Percentiles rank a stretch among this genome's conserved stretches.
Conservation (phyloP, 2,797 vertebrate genomes). For the Aeoliscus strigatus region DNA sequence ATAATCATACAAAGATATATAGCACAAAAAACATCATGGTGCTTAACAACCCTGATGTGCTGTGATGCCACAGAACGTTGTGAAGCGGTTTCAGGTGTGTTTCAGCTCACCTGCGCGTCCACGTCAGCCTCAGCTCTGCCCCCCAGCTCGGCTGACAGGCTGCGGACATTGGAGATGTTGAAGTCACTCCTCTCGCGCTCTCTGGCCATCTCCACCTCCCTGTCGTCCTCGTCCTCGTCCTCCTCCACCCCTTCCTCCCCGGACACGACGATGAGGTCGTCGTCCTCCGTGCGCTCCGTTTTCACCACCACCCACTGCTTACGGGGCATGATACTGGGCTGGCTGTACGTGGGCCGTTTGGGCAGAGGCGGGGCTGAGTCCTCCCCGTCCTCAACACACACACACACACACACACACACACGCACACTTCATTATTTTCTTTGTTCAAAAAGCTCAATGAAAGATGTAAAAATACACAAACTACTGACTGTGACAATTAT, state of each 20-base stretch:
- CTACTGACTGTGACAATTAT: no score
- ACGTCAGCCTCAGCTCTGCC: constrained; percentile 57
- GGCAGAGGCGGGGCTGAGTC: constrained; percentile 33
- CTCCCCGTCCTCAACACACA: constrained; percentile 56
- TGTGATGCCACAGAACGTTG: no score
- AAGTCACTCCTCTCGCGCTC: constrained; percentile 72
- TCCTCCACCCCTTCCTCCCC: constrained; percentile 76
- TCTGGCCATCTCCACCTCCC: constrained; percentile 61
- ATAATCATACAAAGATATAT: no score
- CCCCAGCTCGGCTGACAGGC: constrained; percentile 73
- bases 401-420: no score
- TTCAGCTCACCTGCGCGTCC: constrained; percentile 77
- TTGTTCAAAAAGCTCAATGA: no score
- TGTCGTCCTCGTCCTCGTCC: constrained; percentile 67
- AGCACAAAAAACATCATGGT: no score
- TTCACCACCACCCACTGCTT: constrained; percentile 91
- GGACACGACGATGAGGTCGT: constrained; percentile 77
- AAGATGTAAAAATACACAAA: no score
- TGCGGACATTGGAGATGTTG: constrained; percentile 84
- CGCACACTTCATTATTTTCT: no score
- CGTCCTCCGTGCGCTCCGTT: constrained; percentile 71
- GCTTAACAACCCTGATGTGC: no score
- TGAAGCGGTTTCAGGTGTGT: neutral
- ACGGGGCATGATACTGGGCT: constrained; percentile 84
- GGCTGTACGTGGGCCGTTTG: constrained; percentile 76